phyloP scores from a whole-genome alignment of 1,140 invertebrate genomes.

The Apolygus lucorum region DNA sequence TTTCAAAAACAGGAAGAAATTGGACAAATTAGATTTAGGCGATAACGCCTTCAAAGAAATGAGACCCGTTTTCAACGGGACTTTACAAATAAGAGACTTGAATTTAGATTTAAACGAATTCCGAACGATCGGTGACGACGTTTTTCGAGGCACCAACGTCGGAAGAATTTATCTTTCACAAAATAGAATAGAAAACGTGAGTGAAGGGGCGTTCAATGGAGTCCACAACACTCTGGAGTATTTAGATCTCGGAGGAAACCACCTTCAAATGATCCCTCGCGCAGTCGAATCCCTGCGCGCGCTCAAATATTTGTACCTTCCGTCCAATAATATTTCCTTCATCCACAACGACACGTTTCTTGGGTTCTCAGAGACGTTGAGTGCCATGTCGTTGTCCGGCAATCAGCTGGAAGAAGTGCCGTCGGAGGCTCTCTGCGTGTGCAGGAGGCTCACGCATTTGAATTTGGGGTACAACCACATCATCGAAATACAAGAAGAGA shows the following conservation, averaged over 20 bases:
- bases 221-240: slow-evolving; percentile 66
- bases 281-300: slow-evolving; percentile 53
- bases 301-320: slow-evolving; percentile 71
- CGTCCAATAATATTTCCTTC: slow-evolving; percentile 62
- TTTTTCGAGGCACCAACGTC: slow-evolving; percentile 57
- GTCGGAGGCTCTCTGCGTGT: slow-evolving; percentile 52
- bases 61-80: slow-evolving; percentile 54
- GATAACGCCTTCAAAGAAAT: slow-evolving; percentile 63
- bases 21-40: slow-evolving; percentile 76
- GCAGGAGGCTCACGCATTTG: slow-evolving; percentile 64
- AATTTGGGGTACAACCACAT: slow-evolving; percentile 84
- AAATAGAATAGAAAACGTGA: slow-evolving; percentile 59
- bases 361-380: slow-evolving; percentile 50
- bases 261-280: slow-evolving; percentile 54
- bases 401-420: slow-evolving; percentile 68
- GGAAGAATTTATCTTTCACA: slow-evolving; percentile 68
- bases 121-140: slow-evolving; percentile 49
- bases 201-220: slow-evolving; percentile 59
- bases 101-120: slow-evolving; percentile 72
- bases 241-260: slow-evolving; percentile 74
- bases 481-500: slow-evolving; percentile 57
- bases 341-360: slow-evolving; percentile 47
- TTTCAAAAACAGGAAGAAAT: slow-evolving; percentile 49
- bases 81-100: slow-evolving; percentile 63
- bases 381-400: slow-evolving; percentile 68